Percentiles rank a stretch among this genome's conserved stretches.
These are phyloP conservation scores for Morone chrysops DNA, from an alignment of 2,113 vertebrate species.

Conservation along the genomic window DNA sequence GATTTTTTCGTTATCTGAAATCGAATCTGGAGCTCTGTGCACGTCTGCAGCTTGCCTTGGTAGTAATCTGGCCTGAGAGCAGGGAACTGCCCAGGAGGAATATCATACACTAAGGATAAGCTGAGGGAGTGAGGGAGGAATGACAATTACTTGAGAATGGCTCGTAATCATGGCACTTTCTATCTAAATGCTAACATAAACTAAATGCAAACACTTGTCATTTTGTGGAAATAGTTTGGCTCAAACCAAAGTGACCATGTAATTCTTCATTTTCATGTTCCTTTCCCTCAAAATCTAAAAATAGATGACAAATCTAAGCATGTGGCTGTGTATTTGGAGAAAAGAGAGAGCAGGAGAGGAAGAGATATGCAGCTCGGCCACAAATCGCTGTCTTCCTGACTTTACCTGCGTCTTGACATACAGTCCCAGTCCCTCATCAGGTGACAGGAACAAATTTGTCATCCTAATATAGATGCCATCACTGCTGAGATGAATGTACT, in stretches of 20 bases:
- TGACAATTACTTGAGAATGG: constrained; percentile 64
- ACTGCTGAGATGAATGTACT: constrained; percentile 74
- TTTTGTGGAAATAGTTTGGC: constrained; percentile 33
- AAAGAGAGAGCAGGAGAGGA: constrained; percentile 35
- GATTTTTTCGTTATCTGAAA: constrained; percentile 82
- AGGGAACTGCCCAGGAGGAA: constrained; percentile 72
- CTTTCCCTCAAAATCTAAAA: constrained; percentile 60
- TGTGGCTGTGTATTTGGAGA: constrained; percentile 48
- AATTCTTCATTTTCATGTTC: constrained; percentile 50
- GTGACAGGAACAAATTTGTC: constrained; percentile 80
- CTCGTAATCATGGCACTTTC: constrained; percentile 54
- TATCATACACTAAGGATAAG: constrained; percentile 66
- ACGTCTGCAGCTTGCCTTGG: constrained; percentile 61
- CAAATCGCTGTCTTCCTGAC: constrained; percentile 77
- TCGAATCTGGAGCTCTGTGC: constrained; percentile 74
- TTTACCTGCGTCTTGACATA: constrained; percentile 80
- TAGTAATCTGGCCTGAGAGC: constrained; percentile 76
- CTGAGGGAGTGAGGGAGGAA: constrained; percentile 47
- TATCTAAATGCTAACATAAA: constrained; percentile 58
- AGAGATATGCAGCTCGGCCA: constrained; percentile 59
- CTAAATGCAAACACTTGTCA: constrained; percentile 43
- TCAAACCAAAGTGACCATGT: constrained; percentile 19
- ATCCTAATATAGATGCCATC: constrained; percentile 82
- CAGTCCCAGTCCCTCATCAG: constrained; percentile 78
- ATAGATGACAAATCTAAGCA: constrained; percentile 64